Conservation (phyloP, 1,140 invertebrate species). For the Daktulosphaira vitifoliae region DNA sequence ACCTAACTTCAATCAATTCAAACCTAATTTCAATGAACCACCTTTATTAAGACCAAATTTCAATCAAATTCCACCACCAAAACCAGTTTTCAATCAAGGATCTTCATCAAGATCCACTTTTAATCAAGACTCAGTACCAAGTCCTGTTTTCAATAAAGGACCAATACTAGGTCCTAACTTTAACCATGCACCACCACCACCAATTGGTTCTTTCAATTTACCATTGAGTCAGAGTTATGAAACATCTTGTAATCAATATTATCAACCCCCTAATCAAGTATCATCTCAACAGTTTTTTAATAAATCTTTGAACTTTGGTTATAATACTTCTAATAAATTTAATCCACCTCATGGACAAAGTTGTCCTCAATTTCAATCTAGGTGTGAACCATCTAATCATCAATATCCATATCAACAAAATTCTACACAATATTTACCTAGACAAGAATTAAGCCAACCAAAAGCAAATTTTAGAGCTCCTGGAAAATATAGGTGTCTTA, state of each 20-base stretch:
- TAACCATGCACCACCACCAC: too few species aligned
- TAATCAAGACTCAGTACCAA: too few species aligned
- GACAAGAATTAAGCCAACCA: conserved; percentile 1
- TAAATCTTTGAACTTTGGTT: background rate
- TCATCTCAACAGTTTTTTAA: background rate
- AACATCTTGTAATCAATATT: background rate
- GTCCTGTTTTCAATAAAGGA: too few species aligned
- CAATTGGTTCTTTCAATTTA: too few species aligned
- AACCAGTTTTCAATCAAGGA: too few species aligned
- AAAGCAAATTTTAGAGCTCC: background rate
- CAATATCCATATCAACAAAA: conserved; percentile 11
- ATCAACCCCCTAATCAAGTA: background rate
- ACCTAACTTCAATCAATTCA: too few species aligned
- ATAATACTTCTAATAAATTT: background rate
- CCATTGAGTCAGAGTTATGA: too few species aligned
- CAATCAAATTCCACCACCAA: too few species aligned
- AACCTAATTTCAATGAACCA: too few species aligned
- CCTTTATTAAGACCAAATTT: too few species aligned
- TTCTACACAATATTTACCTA: background rate
- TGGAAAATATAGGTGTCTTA: background rate
- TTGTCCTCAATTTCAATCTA: background rate
- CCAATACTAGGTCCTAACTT: too few species aligned
- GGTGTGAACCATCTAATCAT: background rate
- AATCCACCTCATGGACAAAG: conserved; percentile 8
- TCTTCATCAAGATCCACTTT: too few species aligned